Evolutionary conservation across 1,140 invertebrate species (phyloP).

Genomic region (Archivesica marissinica): DNA sequence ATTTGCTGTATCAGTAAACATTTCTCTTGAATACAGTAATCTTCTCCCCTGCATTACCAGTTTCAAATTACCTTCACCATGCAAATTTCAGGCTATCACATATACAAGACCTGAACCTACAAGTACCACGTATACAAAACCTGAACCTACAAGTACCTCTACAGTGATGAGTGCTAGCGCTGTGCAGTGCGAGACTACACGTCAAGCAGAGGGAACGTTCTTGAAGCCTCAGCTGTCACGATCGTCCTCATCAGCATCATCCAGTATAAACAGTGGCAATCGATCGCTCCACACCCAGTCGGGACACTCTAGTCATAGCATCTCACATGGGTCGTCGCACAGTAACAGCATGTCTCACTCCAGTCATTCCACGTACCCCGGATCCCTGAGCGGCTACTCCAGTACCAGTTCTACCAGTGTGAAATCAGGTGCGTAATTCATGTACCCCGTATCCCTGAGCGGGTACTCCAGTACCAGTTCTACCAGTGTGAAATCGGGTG

Average conservation of each 20-base stretch:
- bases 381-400: slow-evolving; percentile 38
- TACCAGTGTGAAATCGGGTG: slow-evolving; percentile 46
- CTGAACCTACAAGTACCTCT: neutral
- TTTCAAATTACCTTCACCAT: no score
- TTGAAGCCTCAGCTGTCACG: slow-evolving; percentile 54
- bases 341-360: neutral
- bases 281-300: neutral
- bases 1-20: no score
- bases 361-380: slow-evolving; percentile 26
- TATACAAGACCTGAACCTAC: neutral
- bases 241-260: slow-evolving; percentile 22
- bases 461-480: slow-evolving; percentile 36
- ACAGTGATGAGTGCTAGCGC: neutral
- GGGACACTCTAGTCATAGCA: neutral
- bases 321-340: neutral
- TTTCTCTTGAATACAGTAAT: no score
- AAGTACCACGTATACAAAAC: neutral
- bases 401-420: slow-evolving; percentile 36
- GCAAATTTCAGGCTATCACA: slow-evolving; percentile 26
- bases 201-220: neutral
- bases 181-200: no score
- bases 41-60: no score
- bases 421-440: slow-evolving; percentile 27
- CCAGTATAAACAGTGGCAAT: neutral
- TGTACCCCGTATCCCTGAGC: slow-evolving; percentile 38